These are phyloP conservation scores for Anastrepha ludens DNA, from an alignment of 1,140 invertebrate genomes.

Conservation along the genomic window DNA sequence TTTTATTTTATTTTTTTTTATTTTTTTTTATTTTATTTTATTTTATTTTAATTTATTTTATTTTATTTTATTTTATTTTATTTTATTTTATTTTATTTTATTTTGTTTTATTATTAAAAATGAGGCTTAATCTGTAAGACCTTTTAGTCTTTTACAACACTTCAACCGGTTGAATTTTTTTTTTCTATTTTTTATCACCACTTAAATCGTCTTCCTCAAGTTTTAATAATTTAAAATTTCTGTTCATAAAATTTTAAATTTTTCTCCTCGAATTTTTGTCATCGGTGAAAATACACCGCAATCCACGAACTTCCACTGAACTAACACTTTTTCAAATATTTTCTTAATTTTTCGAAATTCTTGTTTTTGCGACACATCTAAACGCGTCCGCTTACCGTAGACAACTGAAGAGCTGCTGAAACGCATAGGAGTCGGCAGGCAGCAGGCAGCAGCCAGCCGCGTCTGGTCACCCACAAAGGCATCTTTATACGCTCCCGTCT, in stretches of 20 bases:
- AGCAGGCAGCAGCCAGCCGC: background rate
- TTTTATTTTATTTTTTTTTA: too few species aligned
- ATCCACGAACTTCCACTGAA: background rate
- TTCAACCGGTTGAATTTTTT: too few species aligned
- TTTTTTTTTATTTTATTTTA: too few species aligned
- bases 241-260: background rate
- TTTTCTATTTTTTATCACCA: too few species aligned
- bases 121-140: too few species aligned
- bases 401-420: constrained; percentile 29
- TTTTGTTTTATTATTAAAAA: too few species aligned
- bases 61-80: too few species aligned
- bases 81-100: too few species aligned
- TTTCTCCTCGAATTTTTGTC: background rate
- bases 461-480: background rate
- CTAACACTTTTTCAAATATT: background rate
- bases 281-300: background rate
- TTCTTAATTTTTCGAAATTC: background rate
- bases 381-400: background rate
- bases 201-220: too few species aligned
- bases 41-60: too few species aligned
- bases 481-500: background rate
- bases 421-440: background rate
- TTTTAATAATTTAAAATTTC: background rate
- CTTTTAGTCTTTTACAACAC: too few species aligned
- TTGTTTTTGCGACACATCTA: background rate